Base-by-base conservation (phyloP, 2,888 invertebrate genomes). In the Tetranychus piercei region DNA sequence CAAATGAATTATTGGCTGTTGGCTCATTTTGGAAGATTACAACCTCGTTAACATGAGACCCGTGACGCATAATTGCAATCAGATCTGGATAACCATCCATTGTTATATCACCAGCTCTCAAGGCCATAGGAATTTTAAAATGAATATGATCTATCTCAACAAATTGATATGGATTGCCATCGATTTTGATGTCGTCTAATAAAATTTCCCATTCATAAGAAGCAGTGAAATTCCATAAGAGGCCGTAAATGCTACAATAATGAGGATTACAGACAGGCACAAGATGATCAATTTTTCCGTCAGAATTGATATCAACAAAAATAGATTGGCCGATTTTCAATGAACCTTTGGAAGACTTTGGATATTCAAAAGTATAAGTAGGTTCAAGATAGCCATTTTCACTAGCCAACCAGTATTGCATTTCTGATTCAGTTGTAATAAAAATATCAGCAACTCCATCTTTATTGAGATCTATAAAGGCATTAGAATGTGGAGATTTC, bases 61-160 rank as follows among this genome's bases (percentile, higher is more conserved):
- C 18, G 7, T 11, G 45, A 71, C 77, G 81, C 11, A 94, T 81
- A 0, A 92, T 90, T 73, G 90, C 88, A 65, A 95, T 82, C 71
- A 94, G 84, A 83, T 96, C 96, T 6, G 94, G 94, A 83, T 90
- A 95, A 0, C 95, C 95, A 83, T 96, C 95, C 88, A 94, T 89
- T 81, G 96, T 93, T 80, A 90, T 93, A 82, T 96, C 96, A 2
- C 94, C 95, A 78, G 89, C 89, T 65, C 92, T 86, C 78, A 94
- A 85, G 0, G 91, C 90, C 6, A 81, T 78, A 1, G 78, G 78
- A 18, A 77, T 65, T 9, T 74, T 67, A 55, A 55, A 55, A 15
- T 55, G 9, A 72, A 92, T 73, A 73, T 73, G 55, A 23, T 74
- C 73, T 7, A 66, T 72, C 11, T 71, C 71, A 34, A n/a, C n/a